Conservation (phyloP, 2,113 vertebrate genomes). For the Electrona antarctica region DNA sequence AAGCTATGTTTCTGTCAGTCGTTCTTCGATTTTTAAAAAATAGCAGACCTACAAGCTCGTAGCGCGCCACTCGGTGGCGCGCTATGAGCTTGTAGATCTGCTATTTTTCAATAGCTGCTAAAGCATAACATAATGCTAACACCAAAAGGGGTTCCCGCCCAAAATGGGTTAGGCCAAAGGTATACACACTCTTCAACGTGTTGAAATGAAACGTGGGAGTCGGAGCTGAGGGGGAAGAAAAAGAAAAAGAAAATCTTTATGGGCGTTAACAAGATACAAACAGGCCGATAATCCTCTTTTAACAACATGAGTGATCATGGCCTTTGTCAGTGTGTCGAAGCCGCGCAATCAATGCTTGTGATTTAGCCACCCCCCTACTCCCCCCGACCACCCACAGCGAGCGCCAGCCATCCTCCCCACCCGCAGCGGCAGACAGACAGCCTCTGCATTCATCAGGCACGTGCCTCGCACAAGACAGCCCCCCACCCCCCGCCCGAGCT, state of each 20-base stretch:
- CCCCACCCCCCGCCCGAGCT: conserved; percentile 26
- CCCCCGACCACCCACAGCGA: conserved; percentile 20
- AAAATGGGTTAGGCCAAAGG: no score
- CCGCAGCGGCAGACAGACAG: conserved; percentile 34
- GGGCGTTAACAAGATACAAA: conserved; percentile 77
- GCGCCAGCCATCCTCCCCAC: conserved; percentile 41
- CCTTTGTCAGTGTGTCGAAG: conserved; percentile 73
- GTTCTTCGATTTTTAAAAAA: no score
- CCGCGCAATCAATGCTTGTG: conserved; percentile 77
- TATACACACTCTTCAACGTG: conserved; percentile 62
- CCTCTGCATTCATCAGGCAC: conserved; percentile 63
- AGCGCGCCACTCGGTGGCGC: no score
- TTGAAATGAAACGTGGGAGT: conserved; percentile 53
- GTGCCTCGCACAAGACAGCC: conserved; percentile 50
- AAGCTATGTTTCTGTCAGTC: no score
- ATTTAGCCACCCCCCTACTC: conserved; percentile 68
- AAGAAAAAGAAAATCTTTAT: conserved; percentile 70
- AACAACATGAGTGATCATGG: conserved; percentile 80
- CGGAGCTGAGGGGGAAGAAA: conserved; percentile 27
- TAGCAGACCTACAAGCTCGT: no score
- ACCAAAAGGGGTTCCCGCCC: no score
- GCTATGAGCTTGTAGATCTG: no score
- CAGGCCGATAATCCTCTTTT: conserved; percentile 79
- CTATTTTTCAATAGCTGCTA: no score
- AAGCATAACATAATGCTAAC: no score